Base-by-base conservation (phyloP, 2,888 invertebrate genomes). In the Caenorhabditis macrosperma region DNA sequence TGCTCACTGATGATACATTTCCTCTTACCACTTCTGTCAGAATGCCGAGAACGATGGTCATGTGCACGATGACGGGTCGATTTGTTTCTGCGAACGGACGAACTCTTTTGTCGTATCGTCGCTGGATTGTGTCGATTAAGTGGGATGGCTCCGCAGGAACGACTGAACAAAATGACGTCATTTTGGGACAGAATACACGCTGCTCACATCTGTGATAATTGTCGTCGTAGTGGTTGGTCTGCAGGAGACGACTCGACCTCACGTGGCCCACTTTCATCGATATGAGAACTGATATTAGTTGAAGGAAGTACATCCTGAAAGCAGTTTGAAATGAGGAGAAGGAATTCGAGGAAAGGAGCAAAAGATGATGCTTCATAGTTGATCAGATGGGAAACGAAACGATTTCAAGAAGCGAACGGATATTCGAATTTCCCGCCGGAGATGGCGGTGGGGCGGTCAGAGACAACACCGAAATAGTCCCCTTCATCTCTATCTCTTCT, bases 31-130 rank as follows among this genome's bases (percentile, higher is more conserved):
- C 82, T 86, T 89, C 89, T 6, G 88, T 89, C 6, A 89, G 68
- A 79, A 89, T 89, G 1, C 87, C 89, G n/a, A 89, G 71, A 1
- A 89, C 89, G 24, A 89, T 89, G 2, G 88, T 87, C 85, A 88
- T 87, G 30, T 88, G 86, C 10, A 89, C 81, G 22, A 85, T 84
- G 6, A 89, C 88, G 0, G 89, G 86, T 0, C 74, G 68, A 44
- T 82, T 72, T 24, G 85, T 78, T 22, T 85, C 85, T 0, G 86
- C 83, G 54, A 82, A 85, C 7, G 89, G 89, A 17, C 88, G 69
- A 7, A 89, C 84, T 52, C 89, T 68, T 50, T 82, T 85, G 57
- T 89, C 88, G 71, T 89, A 89, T 26, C 78, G 57, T 22, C 78
- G 59, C 77, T 87, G 85, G 9, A 89, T 71, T 22, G 75, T 76